Base-by-base conservation (phyloP, 2,888 invertebrate species). In the Odontocolon sp. region DNA sequence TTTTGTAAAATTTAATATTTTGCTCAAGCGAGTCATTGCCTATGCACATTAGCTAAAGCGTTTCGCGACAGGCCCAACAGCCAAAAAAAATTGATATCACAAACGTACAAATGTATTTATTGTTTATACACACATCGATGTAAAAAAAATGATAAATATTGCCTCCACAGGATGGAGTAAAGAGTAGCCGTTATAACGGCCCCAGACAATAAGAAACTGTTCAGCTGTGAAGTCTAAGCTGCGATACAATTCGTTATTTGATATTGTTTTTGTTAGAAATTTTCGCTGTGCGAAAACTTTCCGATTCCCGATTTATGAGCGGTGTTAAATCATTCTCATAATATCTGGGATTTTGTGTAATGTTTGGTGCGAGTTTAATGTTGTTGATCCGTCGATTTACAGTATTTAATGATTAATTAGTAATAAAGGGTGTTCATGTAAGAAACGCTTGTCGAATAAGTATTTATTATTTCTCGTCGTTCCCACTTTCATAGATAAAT, bases 391-490 rank as follows among this genome's bases (percentile, higher is more conserved):
- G 26, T 40, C 23, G 57, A 26, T 40, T 26, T 26, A 40, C 57
- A 57, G 57, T 57, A 57, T 57, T 57, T 26, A 40, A 40, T 40
- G 45, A n/a, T n/a, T 11, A 38, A 38, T 2, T 4, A 8, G 23
- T 45, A 57, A 57, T 57, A 57, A 57, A 57, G 8, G 28, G 40
- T 57, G 57, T 9, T 57, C 9, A 38, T 40, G 31, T 16, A 26
- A 16, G 40, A n/a, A 23, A 45, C 8, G n/a, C n/a, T 16, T 26
- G 1, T 40, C n/a, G 11, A 26, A 23, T 36, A 1, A 18, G 9
- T 9, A 18, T 2, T 42, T 18, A 0, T 18, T 42, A 2, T 1
- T 45, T 45, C n/a, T 8, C n/a, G n/a, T 45, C n/a, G 6, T n/a
- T n/a, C n/a, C n/a, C n/a, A 45, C 6, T 21, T 45, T 45, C 16